Evolutionary conservation across 1,140 invertebrate genomes (phyloP).

Genomic region (Myzus persicae): DNA sequence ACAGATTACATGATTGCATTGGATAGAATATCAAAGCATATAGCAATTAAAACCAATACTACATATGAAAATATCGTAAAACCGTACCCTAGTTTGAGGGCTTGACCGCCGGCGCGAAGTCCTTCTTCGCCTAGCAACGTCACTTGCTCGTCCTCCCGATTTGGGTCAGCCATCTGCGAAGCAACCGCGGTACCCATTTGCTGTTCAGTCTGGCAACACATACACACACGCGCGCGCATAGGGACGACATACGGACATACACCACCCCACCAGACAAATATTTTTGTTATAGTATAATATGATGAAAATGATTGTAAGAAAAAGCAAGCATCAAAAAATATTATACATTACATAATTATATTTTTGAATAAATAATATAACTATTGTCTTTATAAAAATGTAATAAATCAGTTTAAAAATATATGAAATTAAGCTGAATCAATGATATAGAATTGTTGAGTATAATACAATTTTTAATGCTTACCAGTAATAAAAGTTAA

Average conservation of each 20-base stretch:
- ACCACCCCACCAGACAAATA: constrained; percentile 57
- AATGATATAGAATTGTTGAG: background rate
- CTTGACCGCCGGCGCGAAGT: constrained; percentile 82
- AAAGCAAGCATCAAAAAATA: constrained; percentile 51
- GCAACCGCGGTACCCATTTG: constrained; percentile 65
- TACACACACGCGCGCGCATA: constrained; percentile 65
- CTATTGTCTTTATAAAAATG: background rate
- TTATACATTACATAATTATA: background rate
- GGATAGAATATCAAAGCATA: constrained; percentile 49
- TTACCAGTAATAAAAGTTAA: constrained; percentile 46
- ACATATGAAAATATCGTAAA: constrained; percentile 46
- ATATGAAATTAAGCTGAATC: background rate
- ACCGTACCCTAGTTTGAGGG: constrained; percentile 91
- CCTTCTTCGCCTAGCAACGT: constrained; percentile 94
- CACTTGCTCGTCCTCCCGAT: constrained; percentile 91
- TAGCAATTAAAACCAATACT: constrained; percentile 50
- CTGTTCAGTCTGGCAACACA: constrained; percentile 71
- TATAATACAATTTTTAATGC: constrained; percentile 45
- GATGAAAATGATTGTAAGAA: constrained; percentile 42
- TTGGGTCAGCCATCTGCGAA: constrained; percentile 86
- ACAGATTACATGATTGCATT: constrained; percentile 45
- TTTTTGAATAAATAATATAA: background rate
- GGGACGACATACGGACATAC: constrained; percentile 57
- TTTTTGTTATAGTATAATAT: constrained; percentile 52
- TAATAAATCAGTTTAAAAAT: background rate